A percentile compares a stretch with the other conserved stretches of the same genome.
These are phyloP conservation scores for Halocaridina rubra DNA, from an alignment of 2,888 invertebrate species.

Conservation along the genomic window DNA sequence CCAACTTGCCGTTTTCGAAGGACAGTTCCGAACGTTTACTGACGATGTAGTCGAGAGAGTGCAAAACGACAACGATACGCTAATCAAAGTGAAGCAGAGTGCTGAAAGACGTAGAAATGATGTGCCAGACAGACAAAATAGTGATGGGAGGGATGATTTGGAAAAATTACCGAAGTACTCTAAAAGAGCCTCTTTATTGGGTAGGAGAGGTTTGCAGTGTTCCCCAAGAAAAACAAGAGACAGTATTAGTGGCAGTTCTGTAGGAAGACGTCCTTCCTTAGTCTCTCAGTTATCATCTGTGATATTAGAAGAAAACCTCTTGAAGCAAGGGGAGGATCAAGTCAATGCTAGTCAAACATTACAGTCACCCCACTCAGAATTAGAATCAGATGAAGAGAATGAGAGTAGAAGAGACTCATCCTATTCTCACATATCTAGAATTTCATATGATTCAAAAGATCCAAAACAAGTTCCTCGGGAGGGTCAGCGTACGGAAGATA, in stretches of 20 bases:
- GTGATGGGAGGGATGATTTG: neutral
- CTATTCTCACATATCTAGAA: neutral
- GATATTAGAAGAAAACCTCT: neutral
- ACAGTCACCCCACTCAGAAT: conserved; percentile 7
- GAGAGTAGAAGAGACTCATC: neutral
- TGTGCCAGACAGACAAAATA: neutral
- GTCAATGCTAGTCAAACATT: neutral
- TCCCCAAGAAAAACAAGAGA: conserved; percentile 36
- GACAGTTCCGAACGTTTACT: conserved; percentile 24
- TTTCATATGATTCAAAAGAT: neutral
- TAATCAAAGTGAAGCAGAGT: neutral
- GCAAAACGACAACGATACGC: conserved; percentile 32
- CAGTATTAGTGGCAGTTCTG: neutral
- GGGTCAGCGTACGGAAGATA: neutral
- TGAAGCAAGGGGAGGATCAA: neutral
- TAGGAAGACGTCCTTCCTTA: neutral
- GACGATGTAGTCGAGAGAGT: conserved; percentile 36
- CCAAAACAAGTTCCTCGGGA: neutral
- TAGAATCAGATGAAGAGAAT: neutral
- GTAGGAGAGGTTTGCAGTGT: conserved; percentile 12
- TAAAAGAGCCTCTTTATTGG: neutral
- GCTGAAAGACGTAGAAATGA: neutral
- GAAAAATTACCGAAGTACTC: neutral
- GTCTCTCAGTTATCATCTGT: neutral
- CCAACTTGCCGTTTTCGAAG: conserved; percentile 40